Conservation (phyloP, 92 coral and sea anemone species). For the Porites evermanni region DNA sequence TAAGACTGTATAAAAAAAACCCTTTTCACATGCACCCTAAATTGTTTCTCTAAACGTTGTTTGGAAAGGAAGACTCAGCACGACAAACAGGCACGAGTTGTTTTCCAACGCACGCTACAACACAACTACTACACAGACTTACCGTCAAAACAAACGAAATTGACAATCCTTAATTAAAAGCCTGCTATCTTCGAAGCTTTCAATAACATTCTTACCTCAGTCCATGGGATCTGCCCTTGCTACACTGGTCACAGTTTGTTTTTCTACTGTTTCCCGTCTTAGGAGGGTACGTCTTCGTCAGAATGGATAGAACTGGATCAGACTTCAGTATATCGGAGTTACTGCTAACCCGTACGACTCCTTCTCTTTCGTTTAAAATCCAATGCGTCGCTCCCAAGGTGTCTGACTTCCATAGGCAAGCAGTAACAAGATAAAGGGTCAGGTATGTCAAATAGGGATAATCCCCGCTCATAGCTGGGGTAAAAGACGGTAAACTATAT, state of each 20-base stretch:
- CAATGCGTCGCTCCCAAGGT: slow-evolving; percentile 97
- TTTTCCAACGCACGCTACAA: not conserved
- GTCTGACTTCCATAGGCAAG: slow-evolving; percentile 88
- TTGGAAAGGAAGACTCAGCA: not conserved
- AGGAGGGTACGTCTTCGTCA: slow-evolving; percentile 89
- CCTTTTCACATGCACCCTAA: not conserved
- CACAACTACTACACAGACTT: slow-evolving; percentile 9
- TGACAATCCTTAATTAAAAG: slow-evolving; percentile 32
- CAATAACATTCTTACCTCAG: slow-evolving; percentile 65
- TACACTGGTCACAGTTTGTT: slow-evolving; percentile 78
- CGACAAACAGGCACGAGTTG: not conserved
- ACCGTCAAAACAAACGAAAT: slow-evolving; percentile 51
- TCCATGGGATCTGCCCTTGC: slow-evolving; percentile 65
- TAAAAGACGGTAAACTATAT: not conserved
- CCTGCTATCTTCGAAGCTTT: slow-evolving; percentile 30
- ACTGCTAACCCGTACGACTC: slow-evolving; percentile 87
- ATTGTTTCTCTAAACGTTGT: too few species aligned
- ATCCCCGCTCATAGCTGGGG: slow-evolving; percentile 79
- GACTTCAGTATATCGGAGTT: slow-evolving; percentile 87
- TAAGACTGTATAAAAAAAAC: too few species aligned
- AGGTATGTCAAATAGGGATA: slow-evolving; percentile 85
- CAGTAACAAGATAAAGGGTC: slow-evolving; percentile 91
- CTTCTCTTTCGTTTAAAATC: slow-evolving; percentile 94
- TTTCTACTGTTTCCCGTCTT: slow-evolving; percentile 75
- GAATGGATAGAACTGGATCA: slow-evolving; percentile 92